A percentile compares a stretch with the other conserved stretches of the same genome.
phyloP scores from a whole-genome alignment of 2,888 invertebrate genomes.

The Cacoxenus indagator region DNA sequence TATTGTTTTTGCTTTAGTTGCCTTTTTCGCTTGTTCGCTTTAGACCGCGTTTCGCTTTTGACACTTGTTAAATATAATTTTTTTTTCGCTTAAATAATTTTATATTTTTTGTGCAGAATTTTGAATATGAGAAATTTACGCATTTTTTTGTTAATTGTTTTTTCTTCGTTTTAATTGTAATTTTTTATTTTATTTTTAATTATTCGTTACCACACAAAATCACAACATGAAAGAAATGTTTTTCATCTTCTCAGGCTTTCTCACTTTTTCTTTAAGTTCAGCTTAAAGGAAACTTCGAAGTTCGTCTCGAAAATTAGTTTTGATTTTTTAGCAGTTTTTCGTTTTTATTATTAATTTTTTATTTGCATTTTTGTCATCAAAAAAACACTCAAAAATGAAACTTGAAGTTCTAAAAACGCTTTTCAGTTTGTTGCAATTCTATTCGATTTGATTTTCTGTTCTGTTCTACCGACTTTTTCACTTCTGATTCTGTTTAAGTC shows the following conservation, averaged over 20 bases:
- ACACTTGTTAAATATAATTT: slow-evolving; percentile 33
- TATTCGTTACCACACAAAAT: too few relatives aligned
- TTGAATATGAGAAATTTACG: slow-evolving; percentile 53
- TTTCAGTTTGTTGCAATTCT: too few relatives aligned
- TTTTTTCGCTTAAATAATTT: slow-evolving; percentile 50
- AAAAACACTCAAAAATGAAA: too few relatives aligned
- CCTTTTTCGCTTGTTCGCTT: slow-evolving; percentile 8
- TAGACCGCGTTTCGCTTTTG: slow-evolving; percentile 22
- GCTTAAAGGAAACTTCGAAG: too few relatives aligned
- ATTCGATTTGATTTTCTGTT: not conserved
- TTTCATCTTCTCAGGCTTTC: slow-evolving; percentile 14
- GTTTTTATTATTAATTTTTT: slow-evolving; percentile 20
- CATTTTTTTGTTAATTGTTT: slow-evolving; percentile 40
- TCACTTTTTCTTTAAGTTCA: slow-evolving; percentile 24
- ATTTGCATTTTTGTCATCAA: too few relatives aligned
- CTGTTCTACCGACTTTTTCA: slow-evolving; percentile 5
- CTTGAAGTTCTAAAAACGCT: slow-evolving; percentile 65
- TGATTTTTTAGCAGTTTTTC: slow-evolving; percentile 23
- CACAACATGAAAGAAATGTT: too few relatives aligned
- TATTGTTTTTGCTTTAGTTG: not conserved
- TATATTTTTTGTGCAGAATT: slow-evolving; percentile 59
- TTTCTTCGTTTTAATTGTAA: not conserved
- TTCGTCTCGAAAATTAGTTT: too few relatives aligned
- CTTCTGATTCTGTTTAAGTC: slow-evolving; percentile 10
- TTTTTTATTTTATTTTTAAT: slow-evolving; percentile 15